A percentile compares a stretch with the other conserved stretches of the same genome.
Conservation (phyloP, 2,113 vertebrate species). For the Speoplatyrhinus poulsoni region DNA sequence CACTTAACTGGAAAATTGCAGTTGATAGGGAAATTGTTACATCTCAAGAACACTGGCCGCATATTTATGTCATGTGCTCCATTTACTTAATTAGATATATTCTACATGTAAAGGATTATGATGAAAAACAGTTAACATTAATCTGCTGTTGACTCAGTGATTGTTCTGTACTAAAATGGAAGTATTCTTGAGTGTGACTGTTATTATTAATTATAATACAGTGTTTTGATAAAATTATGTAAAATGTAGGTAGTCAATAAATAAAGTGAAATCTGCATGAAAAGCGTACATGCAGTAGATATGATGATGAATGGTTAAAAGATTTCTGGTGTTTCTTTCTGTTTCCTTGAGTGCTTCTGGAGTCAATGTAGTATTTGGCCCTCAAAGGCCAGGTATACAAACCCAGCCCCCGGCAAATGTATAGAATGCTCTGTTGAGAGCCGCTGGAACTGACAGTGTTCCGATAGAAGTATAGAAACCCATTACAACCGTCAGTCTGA, state of each 20-base stretch:
- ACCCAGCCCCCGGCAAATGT: constrained; percentile 49
- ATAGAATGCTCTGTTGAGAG: constrained; percentile 47
- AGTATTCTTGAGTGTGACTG: constrained; percentile 20
- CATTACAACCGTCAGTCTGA: constrained; percentile 61
- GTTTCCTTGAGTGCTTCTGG: constrained; percentile 49
- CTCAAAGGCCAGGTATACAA: constrained; percentile 36
- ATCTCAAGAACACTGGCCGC: constrained; percentile 39
- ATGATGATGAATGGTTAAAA: constrained; percentile 26
- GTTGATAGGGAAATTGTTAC: constrained; percentile 52
- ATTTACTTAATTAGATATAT: constrained; percentile 61
- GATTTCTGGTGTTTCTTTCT: constrained; percentile 36
- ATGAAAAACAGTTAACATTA: constrained; percentile 48
- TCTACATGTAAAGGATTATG: constrained; percentile 56
- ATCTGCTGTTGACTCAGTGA: constrained; percentile 48
- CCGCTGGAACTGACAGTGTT: constrained; percentile 48
- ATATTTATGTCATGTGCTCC: constrained; percentile 57
- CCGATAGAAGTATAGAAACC: constrained; percentile 53
- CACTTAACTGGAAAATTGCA: constrained; percentile 58
- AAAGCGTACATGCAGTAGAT: constrained; percentile 1
- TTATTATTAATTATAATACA: not conserved
- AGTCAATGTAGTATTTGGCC: constrained; percentile 54
- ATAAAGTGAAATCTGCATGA: constrained; percentile 12
- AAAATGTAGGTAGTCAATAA: constrained; percentile 6
- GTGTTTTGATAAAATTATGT: constrained; percentile 6
- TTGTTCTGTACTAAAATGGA: constrained; percentile 28